phyloP scores from a whole-genome alignment of 1,140 invertebrate species.

The Leptinotarsa defecta region DNA sequence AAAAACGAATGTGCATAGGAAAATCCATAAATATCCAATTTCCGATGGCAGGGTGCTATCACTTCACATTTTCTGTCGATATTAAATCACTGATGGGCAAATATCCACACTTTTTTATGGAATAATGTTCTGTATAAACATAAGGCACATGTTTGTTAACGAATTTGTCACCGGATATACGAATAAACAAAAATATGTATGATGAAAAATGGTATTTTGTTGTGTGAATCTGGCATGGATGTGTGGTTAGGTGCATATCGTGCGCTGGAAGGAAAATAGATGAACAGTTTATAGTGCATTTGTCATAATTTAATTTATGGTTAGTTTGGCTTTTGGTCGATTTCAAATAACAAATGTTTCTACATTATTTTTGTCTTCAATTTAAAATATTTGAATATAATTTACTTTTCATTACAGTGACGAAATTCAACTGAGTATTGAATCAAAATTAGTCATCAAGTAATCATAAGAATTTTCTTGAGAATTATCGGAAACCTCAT shows the following conservation, averaged over 20 bases:
- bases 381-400: too few relatives aligned
- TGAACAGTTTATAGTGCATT: too few relatives aligned
- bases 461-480: too few relatives aligned
- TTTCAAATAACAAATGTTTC: too few relatives aligned
- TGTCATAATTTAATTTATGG: too few relatives aligned
- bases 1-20: background rate
- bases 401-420: too few relatives aligned
- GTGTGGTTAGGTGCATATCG: background rate
- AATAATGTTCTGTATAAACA: slow-evolving; percentile 9
- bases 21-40: background rate
- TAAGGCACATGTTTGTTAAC: background rate
- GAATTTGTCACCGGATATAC: background rate
- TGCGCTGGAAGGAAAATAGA: too few relatives aligned
- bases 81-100: background rate
- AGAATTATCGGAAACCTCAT: too few relatives aligned
- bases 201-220: background rate
- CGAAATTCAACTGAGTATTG: too few relatives aligned
- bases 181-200: background rate
- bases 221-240: slow-evolving; percentile 4
- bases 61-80: background rate
- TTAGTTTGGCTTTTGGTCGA: too few relatives aligned
- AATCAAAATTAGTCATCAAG: too few relatives aligned
- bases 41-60: background rate
- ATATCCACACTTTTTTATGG: background rate
- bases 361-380: too few relatives aligned